Conservation (phyloP, 2,113 vertebrate species). For the Erythrolamprus reginae region DNA sequence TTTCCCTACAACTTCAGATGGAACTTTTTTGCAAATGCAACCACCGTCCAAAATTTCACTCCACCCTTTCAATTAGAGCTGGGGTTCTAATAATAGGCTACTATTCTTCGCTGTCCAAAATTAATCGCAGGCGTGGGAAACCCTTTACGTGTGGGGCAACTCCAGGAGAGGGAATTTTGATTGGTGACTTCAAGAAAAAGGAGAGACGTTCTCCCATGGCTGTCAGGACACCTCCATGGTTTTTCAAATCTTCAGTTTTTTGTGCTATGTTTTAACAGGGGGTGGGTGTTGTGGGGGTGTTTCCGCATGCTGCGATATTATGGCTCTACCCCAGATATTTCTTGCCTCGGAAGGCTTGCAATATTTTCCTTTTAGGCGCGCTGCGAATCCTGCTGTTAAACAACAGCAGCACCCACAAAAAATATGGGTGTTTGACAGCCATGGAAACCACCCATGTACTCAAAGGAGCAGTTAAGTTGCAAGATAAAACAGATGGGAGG, state of each 20-base stretch:
- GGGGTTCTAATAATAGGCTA: background rate
- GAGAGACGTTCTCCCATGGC: background rate
- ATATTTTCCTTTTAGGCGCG: background rate
- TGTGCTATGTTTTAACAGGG: background rate
- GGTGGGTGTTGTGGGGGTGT: accelerated
- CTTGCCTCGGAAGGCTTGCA: background rate
- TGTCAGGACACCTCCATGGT: background rate
- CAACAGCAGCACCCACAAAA: background rate
- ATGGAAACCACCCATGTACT: background rate
- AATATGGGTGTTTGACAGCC: background rate
- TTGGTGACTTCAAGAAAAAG: background rate
- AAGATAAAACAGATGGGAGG: background rate
- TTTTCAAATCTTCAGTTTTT: background rate
- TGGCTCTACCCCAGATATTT: background rate
- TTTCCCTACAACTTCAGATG: background rate
- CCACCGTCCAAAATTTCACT: background rate
- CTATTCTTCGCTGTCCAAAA: background rate
- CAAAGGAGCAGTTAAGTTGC: background rate
- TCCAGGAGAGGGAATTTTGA: background rate
- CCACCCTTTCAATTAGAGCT: background rate
- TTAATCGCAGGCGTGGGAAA: background rate
- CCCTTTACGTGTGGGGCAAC: background rate
- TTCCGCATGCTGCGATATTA: background rate
- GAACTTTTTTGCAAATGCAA: background rate
- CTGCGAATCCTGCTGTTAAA: background rate